Evolutionary conservation across 2,797 vertebrate species (phyloP), one percentile per base, ranked within the genome.

Genomic region (Gallinago nigripennis): DNA sequence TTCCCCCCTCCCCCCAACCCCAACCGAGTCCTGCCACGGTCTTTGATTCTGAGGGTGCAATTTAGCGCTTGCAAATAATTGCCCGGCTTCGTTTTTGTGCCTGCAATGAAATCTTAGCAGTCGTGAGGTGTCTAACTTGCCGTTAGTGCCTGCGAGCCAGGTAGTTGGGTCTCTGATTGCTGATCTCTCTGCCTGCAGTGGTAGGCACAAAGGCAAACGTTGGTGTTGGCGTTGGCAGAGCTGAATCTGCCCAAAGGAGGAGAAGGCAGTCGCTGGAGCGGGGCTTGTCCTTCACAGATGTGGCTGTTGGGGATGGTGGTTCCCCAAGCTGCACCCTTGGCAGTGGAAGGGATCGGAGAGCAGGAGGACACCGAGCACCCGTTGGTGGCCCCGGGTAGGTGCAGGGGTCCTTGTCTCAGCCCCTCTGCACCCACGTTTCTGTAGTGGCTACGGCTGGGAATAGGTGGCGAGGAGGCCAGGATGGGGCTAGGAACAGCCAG

Each of bases 41-140:
- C 91, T 93, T 86, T 94, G 96, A 82, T 96, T 97, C 51, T 82
- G 60, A 92, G 94, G 88, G 88, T 71, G 90, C 88, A 84, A 92
- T 88, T 96, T 90, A 94, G 88, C 2, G 9, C 95, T 91, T 82
- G 88, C 94, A 90, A 90, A 86, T 96, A 88, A 95, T 90, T 70
- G 80, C 87, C 63, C 12, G 18, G 73, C 85, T 90, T 71, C 83
- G 3, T 72, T 95, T 82, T 20, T 90, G 94, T 53, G 86, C 95
- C 93, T 92, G 86, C 77, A 25, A 57, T 90, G 91, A 88, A 95
- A 64, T 92, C 89, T 69, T 81, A 91, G 94, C 46, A 65, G 88
- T 77, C 33, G 8, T 80, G 88, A 11, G 39, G 82, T 58, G 77
- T 91, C 86, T 35, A 51, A 88, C 86, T 66, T 28, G 85, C 92